phyloP scores from a whole-genome alignment of 2,113 vertebrate genomes.

The Nyctereutes procyonoides region DNA sequence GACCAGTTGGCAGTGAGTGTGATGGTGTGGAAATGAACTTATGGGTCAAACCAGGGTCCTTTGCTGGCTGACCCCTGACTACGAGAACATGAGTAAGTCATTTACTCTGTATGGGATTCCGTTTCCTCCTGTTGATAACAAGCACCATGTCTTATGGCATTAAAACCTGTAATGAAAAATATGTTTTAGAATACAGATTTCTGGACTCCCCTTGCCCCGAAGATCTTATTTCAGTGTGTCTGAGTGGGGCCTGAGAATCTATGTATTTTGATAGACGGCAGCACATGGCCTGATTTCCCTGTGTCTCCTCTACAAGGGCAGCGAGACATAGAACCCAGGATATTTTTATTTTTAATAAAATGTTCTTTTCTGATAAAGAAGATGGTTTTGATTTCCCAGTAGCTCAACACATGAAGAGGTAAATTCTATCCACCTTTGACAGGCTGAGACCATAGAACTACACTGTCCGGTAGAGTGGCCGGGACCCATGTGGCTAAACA shows the following conservation, averaged over 20 bases:
- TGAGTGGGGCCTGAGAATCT: neutral
- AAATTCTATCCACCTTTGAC: fast-evolving
- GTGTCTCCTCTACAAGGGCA: neutral
- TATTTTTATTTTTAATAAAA: neutral
- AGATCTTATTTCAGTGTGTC: neutral
- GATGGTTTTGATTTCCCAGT: neutral
- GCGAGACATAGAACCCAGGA: neutral
- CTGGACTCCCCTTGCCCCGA: neutral
- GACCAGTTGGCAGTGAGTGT: neutral
- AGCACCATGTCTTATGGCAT: neutral
- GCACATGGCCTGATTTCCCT: neutral
- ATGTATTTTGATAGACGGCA: neutral
- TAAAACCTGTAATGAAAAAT: neutral
- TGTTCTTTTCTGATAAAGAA: neutral
- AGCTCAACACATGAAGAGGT: neutral
- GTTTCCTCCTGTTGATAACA: neutral
- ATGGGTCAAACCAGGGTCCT: too few species aligned
- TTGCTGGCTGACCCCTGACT: neutral
- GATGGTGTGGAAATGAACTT: neutral
- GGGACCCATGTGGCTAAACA: fast-evolving
- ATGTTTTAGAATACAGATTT: neutral
- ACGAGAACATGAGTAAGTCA: neutral
- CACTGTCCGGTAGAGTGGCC: fast-evolving
- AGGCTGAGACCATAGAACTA: neutral
- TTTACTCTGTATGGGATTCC: neutral